These are phyloP conservation scores for Drosophila flavopinicola DNA, from an alignment of 2,888 invertebrate species.

Conservation along the genomic window DNA sequence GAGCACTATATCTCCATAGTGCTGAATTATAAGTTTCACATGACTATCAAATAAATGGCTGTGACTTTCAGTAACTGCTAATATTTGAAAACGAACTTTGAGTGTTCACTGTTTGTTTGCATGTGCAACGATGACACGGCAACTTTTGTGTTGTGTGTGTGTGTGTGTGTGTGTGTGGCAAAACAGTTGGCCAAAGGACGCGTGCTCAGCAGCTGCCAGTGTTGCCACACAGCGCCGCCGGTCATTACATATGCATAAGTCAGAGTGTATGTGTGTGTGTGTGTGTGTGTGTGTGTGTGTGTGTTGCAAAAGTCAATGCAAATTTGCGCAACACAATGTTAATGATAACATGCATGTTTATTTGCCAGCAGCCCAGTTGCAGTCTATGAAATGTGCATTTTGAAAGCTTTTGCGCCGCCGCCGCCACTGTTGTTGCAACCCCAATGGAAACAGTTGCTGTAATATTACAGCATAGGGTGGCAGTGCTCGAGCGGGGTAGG, in stretches of 20 bases:
- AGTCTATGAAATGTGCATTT: constrained; percentile 35
- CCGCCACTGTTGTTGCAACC: constrained; percentile 34
- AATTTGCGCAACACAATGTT: constrained; percentile 20
- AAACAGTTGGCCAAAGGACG: constrained; percentile 64
- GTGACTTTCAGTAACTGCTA: no score
- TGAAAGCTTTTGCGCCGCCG: constrained; percentile 35
- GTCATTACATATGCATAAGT: constrained; percentile 19
- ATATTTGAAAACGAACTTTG: no score
- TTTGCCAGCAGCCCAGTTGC: constrained; percentile 20
- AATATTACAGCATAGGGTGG: constrained; percentile 45
- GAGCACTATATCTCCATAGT: no score
- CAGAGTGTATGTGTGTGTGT: not conserved
- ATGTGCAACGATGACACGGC: constrained; percentile 46
- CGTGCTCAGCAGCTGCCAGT: constrained; percentile 51
- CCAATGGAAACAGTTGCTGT: constrained; percentile 36
- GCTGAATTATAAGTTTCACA: no score
- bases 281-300: not conserved
- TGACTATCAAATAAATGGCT: no score
- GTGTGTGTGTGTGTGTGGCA: constrained; percentile 6
- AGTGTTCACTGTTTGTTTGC: constrained; percentile 23
- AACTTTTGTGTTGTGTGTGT: constrained; percentile 12
- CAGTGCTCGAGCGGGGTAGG: not conserved
- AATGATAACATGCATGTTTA: constrained; percentile 10
- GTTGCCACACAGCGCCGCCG: constrained; percentile 30
- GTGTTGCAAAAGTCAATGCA: constrained; percentile 57